Conservation (phyloP, 2,888 invertebrate genomes). For the Leptura quadrifasciata region DNA sequence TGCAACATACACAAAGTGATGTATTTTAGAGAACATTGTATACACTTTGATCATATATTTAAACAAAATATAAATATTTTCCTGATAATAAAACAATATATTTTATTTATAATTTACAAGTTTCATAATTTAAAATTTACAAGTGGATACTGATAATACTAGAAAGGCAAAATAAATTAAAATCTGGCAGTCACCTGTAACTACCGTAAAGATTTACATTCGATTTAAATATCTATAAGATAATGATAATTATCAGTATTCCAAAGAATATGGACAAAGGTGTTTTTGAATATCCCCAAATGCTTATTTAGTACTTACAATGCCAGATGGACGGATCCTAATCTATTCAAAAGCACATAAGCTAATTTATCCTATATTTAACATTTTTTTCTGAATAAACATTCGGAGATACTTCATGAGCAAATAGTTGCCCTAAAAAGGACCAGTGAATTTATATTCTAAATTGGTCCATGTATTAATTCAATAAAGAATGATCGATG, state of each 20-base stretch:
- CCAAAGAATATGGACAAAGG: slow-evolving; percentile 31
- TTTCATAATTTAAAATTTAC: slow-evolving; percentile 23
- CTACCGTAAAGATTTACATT: slow-evolving; percentile 17
- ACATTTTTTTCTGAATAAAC: slow-evolving; percentile 44
- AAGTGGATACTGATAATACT: slow-evolving; percentile 22
- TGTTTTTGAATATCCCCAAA: slow-evolving; percentile 36
- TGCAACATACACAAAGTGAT: slow-evolving; percentile 65
- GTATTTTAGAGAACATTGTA: slow-evolving; percentile 54
- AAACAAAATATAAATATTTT: slow-evolving; percentile 46
- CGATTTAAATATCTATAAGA: slow-evolving; percentile 47
- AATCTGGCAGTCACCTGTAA: not conserved
- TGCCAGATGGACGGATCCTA: slow-evolving; percentile 70
- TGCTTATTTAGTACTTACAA: slow-evolving; percentile 46
- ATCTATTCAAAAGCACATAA: slow-evolving; percentile 65
- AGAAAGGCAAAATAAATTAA: slow-evolving; percentile 6
- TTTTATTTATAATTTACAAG: slow-evolving; percentile 41
- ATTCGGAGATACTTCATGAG: slow-evolving; percentile 46
- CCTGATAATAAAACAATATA: slow-evolving; percentile 32
- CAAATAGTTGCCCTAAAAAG: slow-evolving; percentile 50
- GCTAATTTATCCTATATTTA: slow-evolving; percentile 53
- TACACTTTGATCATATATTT: slow-evolving; percentile 52
- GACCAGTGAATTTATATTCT: slow-evolving; percentile 57
- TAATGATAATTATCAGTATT: slow-evolving; percentile 24
- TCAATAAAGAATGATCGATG: slow-evolving; percentile 58
- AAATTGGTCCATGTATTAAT: slow-evolving; percentile 67